These are phyloP conservation scores for Polymixis lichenea DNA, from an alignment of 2,888 invertebrate species.

Conservation along the genomic window DNA sequence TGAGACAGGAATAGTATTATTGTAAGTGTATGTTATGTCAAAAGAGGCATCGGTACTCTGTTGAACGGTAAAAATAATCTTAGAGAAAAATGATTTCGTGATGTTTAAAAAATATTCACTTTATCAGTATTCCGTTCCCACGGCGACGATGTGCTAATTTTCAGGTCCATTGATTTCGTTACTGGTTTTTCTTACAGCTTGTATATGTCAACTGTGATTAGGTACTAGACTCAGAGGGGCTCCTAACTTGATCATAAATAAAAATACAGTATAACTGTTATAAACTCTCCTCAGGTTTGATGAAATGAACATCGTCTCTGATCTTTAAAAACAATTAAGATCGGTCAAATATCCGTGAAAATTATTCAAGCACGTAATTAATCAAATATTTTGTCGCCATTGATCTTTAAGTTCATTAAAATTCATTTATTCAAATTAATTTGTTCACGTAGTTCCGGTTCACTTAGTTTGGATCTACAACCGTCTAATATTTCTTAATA, in stretches of 20 bases:
- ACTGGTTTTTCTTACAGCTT: background rate
- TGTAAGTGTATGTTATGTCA: background rate
- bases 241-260: background rate
- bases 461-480: slow-evolving; percentile 14
- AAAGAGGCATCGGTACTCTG: background rate
- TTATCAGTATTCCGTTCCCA: background rate
- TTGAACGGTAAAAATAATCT: background rate
- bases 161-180: slow-evolving; percentile 11
- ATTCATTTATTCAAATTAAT: slow-evolving; percentile 51
- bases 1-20: background rate
- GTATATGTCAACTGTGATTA: background rate
- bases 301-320: background rate
- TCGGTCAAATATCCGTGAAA: slow-evolving; percentile 2
- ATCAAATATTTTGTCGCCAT: slow-evolving; percentile 35
- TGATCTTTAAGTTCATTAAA: slow-evolving; percentile 32
- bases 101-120: background rate
- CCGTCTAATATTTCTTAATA: background rate
- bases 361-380: slow-evolving; percentile 12
- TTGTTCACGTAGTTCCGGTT: slow-evolving; percentile 40
- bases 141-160: background rate
- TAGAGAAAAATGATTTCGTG: background rate
- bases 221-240: background rate
- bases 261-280: background rate
- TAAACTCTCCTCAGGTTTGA: no score
- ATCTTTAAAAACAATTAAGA: background rate